Evolutionary conservation across 2,797 vertebrate genomes (phyloP).

Genomic region (Phataginus tricuspis): DNA sequence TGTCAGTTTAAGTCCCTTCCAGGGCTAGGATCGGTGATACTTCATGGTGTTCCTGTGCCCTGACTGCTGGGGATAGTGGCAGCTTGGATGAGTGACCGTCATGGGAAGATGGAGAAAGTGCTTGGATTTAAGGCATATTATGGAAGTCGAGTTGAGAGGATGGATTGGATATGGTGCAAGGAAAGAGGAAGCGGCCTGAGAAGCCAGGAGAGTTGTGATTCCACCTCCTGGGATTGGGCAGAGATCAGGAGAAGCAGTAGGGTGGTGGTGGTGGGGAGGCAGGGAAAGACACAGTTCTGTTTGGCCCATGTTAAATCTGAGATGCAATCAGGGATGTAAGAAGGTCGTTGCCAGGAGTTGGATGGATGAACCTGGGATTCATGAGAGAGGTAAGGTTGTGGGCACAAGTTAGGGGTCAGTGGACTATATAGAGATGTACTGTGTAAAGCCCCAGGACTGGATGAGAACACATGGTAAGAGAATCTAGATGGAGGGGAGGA

Average conservation of each 20-base stretch:
- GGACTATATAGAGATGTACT: neutral
- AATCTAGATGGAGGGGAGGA: too few relatives aligned
- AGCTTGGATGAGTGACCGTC: too few relatives aligned
- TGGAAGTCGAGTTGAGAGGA: neutral
- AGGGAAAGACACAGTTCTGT: neutral
- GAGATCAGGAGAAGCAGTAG: neutral
- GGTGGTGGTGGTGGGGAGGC: neutral
- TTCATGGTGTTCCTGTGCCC: fast-evolving
- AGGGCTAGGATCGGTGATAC: neutral
- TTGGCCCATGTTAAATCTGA: neutral
- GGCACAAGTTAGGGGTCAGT: neutral
- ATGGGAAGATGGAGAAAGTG: fast-evolving
- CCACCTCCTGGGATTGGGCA: neutral
- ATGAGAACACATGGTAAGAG: too few relatives aligned
- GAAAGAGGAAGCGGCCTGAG: neutral
- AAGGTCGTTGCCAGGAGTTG: neutral
- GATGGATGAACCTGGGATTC: neutral
- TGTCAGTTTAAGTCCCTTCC: neutral
- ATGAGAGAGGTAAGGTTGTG: neutral
- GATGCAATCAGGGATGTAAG: fast-evolving
- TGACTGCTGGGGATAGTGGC: neutral
- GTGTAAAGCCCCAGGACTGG: neutral
- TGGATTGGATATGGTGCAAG: neutral
- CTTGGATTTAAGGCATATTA: neutral
- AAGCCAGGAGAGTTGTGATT: neutral